Evolutionary conservation across 2,888 invertebrate species (phyloP).

Genomic region (Cecidostiba fungosa): DNA sequence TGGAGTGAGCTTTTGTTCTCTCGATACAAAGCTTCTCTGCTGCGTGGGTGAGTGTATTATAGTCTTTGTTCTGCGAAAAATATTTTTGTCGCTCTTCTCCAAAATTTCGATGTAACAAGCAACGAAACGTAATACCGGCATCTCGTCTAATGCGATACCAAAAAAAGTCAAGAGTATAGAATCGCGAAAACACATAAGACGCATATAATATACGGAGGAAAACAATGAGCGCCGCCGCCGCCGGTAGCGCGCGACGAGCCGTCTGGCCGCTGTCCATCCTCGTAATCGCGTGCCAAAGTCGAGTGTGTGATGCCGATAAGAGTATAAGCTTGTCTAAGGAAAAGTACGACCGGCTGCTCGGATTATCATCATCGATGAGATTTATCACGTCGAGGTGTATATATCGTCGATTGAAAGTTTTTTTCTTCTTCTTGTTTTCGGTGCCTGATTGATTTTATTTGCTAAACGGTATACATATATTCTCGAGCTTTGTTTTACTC

Average conservation of each 20-base stretch:
- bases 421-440: not conserved
- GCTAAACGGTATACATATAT: not conserved
- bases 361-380: not conserved
- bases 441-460: not conserved
- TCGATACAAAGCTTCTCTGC: not conserved
- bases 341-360: not conserved
- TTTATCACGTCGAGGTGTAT: not conserved
- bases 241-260: not conserved
- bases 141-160: too few species aligned
- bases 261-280: conserved; percentile 32
- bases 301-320: not conserved
- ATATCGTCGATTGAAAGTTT: too few species aligned
- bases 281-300: not conserved
- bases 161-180: not conserved
- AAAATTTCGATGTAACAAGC: too few species aligned
- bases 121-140: too few species aligned
- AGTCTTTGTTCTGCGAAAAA: not conserved
- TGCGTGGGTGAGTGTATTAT: not conserved
- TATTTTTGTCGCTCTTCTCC: too few species aligned
- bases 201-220: not conserved
- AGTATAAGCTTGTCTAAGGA: not conserved
- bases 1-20: not conserved
- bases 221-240: not conserved
- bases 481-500: not conserved
- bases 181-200: not conserved